These are phyloP conservation scores for Pristiophorus japonicus DNA, from an alignment of 2,113 vertebrate genomes.

Conservation along the genomic window DNA sequence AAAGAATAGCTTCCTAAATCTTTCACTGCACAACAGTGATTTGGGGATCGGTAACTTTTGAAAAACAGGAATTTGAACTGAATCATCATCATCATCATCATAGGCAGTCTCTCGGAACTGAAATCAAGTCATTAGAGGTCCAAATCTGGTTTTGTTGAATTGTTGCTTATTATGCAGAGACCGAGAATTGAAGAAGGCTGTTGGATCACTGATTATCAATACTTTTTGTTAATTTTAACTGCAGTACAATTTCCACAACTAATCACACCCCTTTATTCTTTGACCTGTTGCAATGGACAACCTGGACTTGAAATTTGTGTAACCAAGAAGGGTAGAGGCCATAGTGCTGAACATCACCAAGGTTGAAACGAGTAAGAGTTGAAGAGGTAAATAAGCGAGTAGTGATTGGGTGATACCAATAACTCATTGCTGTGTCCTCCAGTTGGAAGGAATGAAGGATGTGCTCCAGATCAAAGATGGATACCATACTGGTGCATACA, in stretches of 20 bases:
- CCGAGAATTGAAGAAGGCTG: neutral
- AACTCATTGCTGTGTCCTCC: neutral
- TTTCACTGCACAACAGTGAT: neutral
- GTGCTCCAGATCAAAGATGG: neutral
- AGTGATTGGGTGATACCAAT: neutral
- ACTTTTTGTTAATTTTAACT: neutral
- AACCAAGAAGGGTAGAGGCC: neutral
- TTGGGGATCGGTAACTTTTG: neutral
- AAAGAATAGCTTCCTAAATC: neutral
- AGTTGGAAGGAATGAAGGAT: neutral
- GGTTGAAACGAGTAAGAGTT: neutral
- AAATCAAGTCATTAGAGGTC: neutral
- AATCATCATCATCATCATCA: too few relatives aligned
- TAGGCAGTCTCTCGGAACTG: too few relatives aligned
- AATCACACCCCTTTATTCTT: too few relatives aligned
- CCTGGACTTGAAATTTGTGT: neutral
- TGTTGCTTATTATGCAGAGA: neutral
- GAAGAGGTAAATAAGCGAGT: neutral
- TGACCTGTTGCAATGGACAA: neutral
- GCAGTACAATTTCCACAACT: neutral
- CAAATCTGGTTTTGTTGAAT: neutral
- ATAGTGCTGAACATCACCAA: neutral
- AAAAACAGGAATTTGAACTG: neutral
- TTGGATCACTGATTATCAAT: neutral
- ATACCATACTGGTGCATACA: neutral